A percentile compares a stretch with the other conserved stretches of the same genome.
These are phyloP conservation scores for Amazona vittata DNA, from an alignment of 2,113 vertebrate species.

Conservation along the genomic window DNA sequence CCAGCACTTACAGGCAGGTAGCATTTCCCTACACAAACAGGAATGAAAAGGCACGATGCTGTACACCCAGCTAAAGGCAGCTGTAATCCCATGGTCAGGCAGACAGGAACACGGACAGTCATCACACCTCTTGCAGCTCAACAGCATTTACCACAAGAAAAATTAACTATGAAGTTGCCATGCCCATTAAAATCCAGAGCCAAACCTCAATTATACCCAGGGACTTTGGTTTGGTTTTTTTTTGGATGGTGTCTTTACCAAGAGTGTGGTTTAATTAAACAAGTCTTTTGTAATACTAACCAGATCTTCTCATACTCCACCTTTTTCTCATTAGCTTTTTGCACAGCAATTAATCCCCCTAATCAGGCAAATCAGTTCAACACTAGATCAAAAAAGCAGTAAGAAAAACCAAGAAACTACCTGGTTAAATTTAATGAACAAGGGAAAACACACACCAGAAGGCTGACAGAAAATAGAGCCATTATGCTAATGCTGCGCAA, in stretches of 20 bases:
- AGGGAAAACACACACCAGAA: not conserved
- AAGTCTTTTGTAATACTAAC: not conserved
- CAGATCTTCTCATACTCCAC: not conserved
- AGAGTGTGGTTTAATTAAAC: not conserved
- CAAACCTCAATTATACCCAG: not conserved
- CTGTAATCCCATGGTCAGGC: not conserved
- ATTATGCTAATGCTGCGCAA: not conserved
- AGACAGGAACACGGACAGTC: not conserved
- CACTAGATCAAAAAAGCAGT: conserved; percentile 37
- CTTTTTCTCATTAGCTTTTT: conserved; percentile 54
- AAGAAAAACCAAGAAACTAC: conserved; percentile 56
- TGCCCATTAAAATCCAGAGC: not conserved
- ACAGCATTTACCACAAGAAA: not conserved
- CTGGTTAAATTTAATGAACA: conserved; percentile 60
- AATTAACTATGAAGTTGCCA: not conserved
- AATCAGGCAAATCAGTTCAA: conserved; percentile 44
- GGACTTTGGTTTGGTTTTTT: not conserved
- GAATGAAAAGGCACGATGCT: accelerated
- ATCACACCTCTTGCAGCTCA: not conserved
- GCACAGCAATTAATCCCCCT: conserved; percentile 56
- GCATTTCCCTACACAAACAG: not conserved
- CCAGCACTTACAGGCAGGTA: not conserved
- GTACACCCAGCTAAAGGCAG: not conserved
- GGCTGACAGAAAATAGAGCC: not conserved
- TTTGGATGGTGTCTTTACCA: not conserved